Percentiles rank a stretch among this genome's conserved stretches.
Evolutionary conservation across 1,140 invertebrate genomes (phyloP).

Genomic region (Drosophila leontia): DNA sequence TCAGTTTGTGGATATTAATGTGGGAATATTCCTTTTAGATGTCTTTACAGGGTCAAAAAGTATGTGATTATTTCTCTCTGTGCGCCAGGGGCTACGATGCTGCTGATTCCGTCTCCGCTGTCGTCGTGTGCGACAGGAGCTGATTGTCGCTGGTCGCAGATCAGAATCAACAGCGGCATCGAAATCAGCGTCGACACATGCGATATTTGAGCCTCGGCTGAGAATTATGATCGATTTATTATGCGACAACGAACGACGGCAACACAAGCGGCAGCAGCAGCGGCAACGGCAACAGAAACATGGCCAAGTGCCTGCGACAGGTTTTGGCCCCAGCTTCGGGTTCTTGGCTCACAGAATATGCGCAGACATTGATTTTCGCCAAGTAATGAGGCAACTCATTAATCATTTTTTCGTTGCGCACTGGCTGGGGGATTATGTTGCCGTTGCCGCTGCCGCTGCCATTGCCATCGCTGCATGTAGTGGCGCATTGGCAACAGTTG

Average conservation of each 20-base stretch:
- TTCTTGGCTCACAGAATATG: slow-evolving; percentile 69
- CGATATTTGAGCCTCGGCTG: slow-evolving; percentile 65
- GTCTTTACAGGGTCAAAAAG: too few relatives aligned
- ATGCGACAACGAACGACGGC: slow-evolving; percentile 57
- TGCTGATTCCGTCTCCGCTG: slow-evolving; percentile 27
- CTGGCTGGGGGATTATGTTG: slow-evolving; percentile 63
- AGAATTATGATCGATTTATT: slow-evolving; percentile 84
- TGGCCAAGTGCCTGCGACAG: slow-evolving; percentile 58
- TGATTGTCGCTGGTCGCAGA: slow-evolving; percentile 59
- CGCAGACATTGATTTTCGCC: slow-evolving; percentile 81
- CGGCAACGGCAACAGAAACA: slow-evolving; percentile 21
- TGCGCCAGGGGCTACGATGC: slow-evolving; percentile 3
- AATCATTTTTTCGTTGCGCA: slow-evolving; percentile 77
- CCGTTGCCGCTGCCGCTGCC: slow-evolving; percentile 5
- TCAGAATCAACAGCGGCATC: slow-evolving; percentile 44
- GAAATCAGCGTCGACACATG: slow-evolving; percentile 67
- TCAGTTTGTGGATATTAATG: neutral
- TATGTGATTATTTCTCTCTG: neutral
- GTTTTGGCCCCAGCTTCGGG: slow-evolving; percentile 47
- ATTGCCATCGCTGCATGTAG: slow-evolving; percentile 4
- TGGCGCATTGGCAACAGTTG: slow-evolving; percentile 40
- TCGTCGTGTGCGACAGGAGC: slow-evolving; percentile 65
- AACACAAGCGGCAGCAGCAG: slow-evolving; percentile 13
- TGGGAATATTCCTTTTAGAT: neutral
- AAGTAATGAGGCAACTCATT: slow-evolving; percentile 83